These are phyloP conservation scores for Drosophila sp. DNA, from an alignment of 1,140 invertebrate genomes.

Conservation along the genomic window DNA sequence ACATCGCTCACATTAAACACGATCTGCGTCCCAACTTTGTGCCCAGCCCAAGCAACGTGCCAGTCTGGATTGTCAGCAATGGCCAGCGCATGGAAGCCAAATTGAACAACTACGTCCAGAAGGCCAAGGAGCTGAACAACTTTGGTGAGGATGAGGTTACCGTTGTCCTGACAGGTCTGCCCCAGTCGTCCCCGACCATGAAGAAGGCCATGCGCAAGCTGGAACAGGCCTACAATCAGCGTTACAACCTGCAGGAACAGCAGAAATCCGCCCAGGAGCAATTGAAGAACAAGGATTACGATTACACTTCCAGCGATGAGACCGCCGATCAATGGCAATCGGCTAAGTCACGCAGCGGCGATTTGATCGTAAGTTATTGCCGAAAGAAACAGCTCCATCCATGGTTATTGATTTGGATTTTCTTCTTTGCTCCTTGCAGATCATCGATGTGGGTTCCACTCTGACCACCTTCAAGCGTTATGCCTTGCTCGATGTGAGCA, in stretches of 20 bases:
- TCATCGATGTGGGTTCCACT: conserved; percentile 73
- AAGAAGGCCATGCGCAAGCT: conserved; percentile 66
- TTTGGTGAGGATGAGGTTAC: conserved; percentile 77
- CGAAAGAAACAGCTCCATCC: too few species aligned
- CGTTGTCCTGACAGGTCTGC: conserved; percentile 73
- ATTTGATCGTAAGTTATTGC: conserved; percentile 63
- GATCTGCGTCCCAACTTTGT: conserved; percentile 71
- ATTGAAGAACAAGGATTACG: conserved; percentile 47
- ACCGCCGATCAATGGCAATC: conserved; percentile 60
- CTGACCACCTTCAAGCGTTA: conserved; percentile 73
- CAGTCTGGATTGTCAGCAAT: conserved; percentile 71
- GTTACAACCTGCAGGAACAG: conserved; percentile 68
- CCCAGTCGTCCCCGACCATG: conserved; percentile 45
- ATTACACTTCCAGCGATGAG: conserved; percentile 72
- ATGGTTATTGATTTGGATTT: not conserved
- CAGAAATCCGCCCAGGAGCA: conserved; percentile 53
- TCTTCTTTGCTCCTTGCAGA: conserved; percentile 13
- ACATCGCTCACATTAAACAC: conserved; percentile 64
- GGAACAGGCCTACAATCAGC: conserved; percentile 65
- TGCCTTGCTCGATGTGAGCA: conserved; percentile 63
- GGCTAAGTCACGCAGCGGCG: conserved; percentile 54
- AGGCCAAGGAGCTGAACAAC: conserved; percentile 42
- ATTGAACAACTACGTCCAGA: conserved; percentile 70
- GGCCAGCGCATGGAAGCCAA: conserved; percentile 64
- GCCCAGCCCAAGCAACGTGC: conserved; percentile 72